Percentiles rank a stretch among this genome's conserved stretches.
phyloP scores from a whole-genome alignment of 2,888 invertebrate species.

The Thalpophila matura region DNA sequence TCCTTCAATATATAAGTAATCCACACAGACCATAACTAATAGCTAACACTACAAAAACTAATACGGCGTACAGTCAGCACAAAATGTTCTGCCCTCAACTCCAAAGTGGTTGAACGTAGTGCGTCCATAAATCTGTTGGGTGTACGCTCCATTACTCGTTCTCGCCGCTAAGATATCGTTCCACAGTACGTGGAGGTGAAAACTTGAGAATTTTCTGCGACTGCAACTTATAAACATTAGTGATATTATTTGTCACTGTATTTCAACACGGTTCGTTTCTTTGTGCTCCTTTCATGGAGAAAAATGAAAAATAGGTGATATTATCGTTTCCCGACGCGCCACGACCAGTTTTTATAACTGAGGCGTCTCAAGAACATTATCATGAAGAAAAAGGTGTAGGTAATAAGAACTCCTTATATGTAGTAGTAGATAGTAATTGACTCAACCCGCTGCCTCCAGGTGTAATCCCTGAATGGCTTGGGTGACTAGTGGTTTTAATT shows the following conservation, averaged over 20 bases:
- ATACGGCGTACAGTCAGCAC: slow-evolving; percentile 56
- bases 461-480: slow-evolving; percentile 45
- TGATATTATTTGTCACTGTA: slow-evolving; percentile 63
- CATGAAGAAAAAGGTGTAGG: slow-evolving; percentile 33
- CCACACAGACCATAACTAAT: slow-evolving; percentile 44
- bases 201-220: slow-evolving; percentile 61
- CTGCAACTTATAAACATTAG: slow-evolving; percentile 63
- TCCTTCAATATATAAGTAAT: slow-evolving; percentile 7
- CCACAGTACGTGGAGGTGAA: slow-evolving; percentile 55
- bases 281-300: slow-evolving; percentile 34
- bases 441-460: not conserved
- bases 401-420: slow-evolving; percentile 41
- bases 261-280: slow-evolving; percentile 49
- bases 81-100: slow-evolving; percentile 62
- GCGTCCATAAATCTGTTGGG: slow-evolving; percentile 73
- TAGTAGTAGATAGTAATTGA: slow-evolving; percentile 30
- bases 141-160: slow-evolving; percentile 75
- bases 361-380: slow-evolving; percentile 6
- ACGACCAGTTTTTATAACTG: slow-evolving; percentile 33
- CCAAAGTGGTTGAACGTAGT: slow-evolving; percentile 61
- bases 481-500: slow-evolving; percentile 49
- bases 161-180: slow-evolving; percentile 60
- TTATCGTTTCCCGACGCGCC: slow-evolving; percentile 30
- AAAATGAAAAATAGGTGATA: slow-evolving; percentile 46
- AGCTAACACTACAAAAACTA: slow-evolving; percentile 50